A percentile compares a stretch with the other conserved stretches of the same genome.
Evolutionary conservation across 1,140 invertebrate genomes (phyloP).

Genomic region (Melitaea cinxia): DNA sequence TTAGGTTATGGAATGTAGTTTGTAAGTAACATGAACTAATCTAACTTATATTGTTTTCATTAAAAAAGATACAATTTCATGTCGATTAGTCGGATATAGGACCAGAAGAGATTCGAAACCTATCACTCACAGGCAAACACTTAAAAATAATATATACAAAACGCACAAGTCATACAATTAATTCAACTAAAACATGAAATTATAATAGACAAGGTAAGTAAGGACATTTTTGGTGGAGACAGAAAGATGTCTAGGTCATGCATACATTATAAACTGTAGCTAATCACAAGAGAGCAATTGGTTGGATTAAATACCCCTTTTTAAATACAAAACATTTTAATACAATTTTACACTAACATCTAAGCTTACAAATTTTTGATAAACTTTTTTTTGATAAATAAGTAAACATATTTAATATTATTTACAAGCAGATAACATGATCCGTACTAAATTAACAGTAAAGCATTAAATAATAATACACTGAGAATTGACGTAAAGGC

Average conservation of each 20-base stretch:
- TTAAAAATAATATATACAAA: slow-evolving; percentile 80
- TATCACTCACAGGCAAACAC: slow-evolving; percentile 76
- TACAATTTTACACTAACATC: slow-evolving; percentile 80
- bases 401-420: slow-evolving; percentile 78
- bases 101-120: slow-evolving; percentile 77
- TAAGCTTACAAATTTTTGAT: slow-evolving; percentile 77
- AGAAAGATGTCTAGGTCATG: slow-evolving; percentile 62
- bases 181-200: slow-evolving; percentile 54
- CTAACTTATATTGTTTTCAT: slow-evolving; percentile 10
- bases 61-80: slow-evolving; percentile 43
- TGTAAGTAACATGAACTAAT: slow-evolving; percentile 2
- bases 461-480: slow-evolving; percentile 81
- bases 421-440: slow-evolving; percentile 80
- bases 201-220: slow-evolving; percentile 57
- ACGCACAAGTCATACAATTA: slow-evolving; percentile 75
- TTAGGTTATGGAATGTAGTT: slow-evolving; percentile 13
- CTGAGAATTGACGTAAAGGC: slow-evolving; percentile 80
- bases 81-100: slow-evolving; percentile 45
- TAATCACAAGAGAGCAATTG: slow-evolving; percentile 78
- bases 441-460: slow-evolving; percentile 72
- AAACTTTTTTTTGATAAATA: slow-evolving; percentile 78
- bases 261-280: slow-evolving; percentile 56
- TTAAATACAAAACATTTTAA: slow-evolving; percentile 80
- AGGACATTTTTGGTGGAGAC: slow-evolving; percentile 57
- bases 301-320: slow-evolving; percentile 76